phyloP scores from a whole-genome alignment of 2,797 vertebrate species.

The Hozukius guyotensis region DNA sequence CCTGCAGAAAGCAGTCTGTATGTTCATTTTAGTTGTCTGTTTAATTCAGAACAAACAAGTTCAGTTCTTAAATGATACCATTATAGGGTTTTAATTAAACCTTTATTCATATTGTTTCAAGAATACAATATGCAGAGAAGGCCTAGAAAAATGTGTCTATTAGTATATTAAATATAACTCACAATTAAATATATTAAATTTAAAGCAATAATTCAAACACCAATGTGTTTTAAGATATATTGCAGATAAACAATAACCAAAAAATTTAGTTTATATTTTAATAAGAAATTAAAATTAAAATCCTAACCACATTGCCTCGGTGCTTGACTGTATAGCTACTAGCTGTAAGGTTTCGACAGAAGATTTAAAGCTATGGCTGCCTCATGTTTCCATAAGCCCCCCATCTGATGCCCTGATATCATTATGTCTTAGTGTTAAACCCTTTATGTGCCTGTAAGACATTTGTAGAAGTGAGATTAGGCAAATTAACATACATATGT shows the following conservation, averaged over 20 bases:
- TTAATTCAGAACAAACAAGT: neutral
- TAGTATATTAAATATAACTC: too few relatives aligned
- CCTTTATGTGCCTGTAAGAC: slow-evolving; percentile 84
- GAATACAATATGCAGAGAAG: neutral
- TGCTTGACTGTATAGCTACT: slow-evolving; percentile 21
- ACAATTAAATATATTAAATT: neutral
- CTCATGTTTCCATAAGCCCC: slow-evolving; percentile 71
- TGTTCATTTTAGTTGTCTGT: neutral
- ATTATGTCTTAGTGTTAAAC: slow-evolving; percentile 82
- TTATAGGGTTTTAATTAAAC: neutral
- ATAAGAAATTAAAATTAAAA: slow-evolving; percentile 5
- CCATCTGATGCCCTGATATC: slow-evolving; percentile 79
- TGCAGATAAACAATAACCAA: neutral
- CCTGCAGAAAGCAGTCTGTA: neutral
- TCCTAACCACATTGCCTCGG: neutral
- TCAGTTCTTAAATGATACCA: neutral
- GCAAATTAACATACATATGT: slow-evolving; percentile 85
- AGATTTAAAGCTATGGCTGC: slow-evolving; percentile 63
- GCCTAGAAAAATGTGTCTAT: neutral
- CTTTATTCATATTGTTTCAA: neutral
- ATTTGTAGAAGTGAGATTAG: slow-evolving; percentile 85
- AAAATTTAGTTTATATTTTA: neutral
- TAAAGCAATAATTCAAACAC: neutral
- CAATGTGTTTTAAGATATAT: neutral
- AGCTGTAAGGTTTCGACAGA: slow-evolving; percentile 39